Base-by-base conservation (phyloP, 2,888 invertebrate genomes). In the Tolmerus cingulatus region DNA sequence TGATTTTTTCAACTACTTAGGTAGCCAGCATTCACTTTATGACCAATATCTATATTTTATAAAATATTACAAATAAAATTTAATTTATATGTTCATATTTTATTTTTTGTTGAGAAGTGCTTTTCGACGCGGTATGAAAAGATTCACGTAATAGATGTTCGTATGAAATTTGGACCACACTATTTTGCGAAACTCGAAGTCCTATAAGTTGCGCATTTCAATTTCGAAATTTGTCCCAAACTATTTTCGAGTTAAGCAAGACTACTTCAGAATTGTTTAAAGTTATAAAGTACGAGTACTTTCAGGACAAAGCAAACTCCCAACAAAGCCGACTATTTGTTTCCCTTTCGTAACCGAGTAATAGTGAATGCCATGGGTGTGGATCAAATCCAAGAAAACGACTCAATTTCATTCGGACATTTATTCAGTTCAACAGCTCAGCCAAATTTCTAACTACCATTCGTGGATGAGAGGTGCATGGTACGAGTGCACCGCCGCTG, bases 401-500 rank as follows among this genome's bases (percentile, higher is more conserved):
- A 76, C 16, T 37, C 19, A 82, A 37, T 37, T 82, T 37, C 30
- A 23, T 51, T 57, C 37, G 30, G 30, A 81, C 12, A 14, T 82
- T 82, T 82, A 82, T 57, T 82, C 57, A 82, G 82, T 82, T 82
- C 82, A 82, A 82, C n/a, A 57, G 66, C 82, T 37, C 37, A 34
- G 9, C 40, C 57, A 34, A 82, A 82, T 82, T 82, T 82, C 82
- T 57, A 82, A 82, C 82, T 86, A 86, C 86, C 86, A 86, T n/a
- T 89, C 86, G 82, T 89, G 89, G 2, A 90, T 88, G 66, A 90
- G 66, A 9, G 90, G 89, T 46, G 88, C 87, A 16, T 88, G 82
- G n/a, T 87, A 88, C 23, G 87, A 85, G 23, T 87, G 81, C 66
- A 89, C 74, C 2, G 88, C 87, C 1, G 88, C 87, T 7, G 89